Percentiles rank a stretch among this genome's conserved stretches.
These are phyloP conservation scores for Caenorhabditis afra DNA, from an alignment of 2,888 invertebrate species.

Conservation along the genomic window DNA sequence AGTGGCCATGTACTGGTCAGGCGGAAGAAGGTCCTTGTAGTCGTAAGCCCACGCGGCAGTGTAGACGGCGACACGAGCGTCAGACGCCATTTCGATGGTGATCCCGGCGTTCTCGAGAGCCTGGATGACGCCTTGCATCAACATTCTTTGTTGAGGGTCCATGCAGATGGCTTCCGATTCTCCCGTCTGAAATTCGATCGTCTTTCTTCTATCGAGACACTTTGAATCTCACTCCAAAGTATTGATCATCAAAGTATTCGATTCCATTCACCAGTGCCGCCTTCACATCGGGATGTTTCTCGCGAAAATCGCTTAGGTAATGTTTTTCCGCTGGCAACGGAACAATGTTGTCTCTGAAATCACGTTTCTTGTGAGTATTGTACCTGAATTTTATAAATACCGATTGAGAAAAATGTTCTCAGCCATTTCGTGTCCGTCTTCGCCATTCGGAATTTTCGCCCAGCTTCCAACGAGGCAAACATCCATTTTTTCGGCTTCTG, in stretches of 20 bases:
- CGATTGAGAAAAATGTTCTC: slow-evolving; percentile 56
- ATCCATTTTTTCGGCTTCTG: slow-evolving; percentile 47
- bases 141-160: slow-evolving; percentile 68
- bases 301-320: slow-evolving; percentile 57
- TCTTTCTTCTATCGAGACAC: neutral
- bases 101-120: slow-evolving; percentile 68
- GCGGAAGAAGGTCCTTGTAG: slow-evolving; percentile 64
- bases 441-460: slow-evolving; percentile 58
- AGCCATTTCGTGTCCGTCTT: slow-evolving; percentile 59
- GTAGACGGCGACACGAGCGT: slow-evolving; percentile 58
- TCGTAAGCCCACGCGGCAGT: slow-evolving; percentile 67
- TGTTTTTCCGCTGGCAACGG: slow-evolving; percentile 40
- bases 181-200: slow-evolving; percentile 51
- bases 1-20: slow-evolving; percentile 68
- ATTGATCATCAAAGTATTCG: slow-evolving; percentile 67
- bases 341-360: slow-evolving; percentile 49
- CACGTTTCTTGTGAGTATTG: neutral
- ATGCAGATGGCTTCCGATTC: slow-evolving; percentile 66
- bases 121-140: slow-evolving; percentile 64
- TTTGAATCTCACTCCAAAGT: slow-evolving; percentile 61
- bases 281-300: slow-evolving; percentile 62
- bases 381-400: neutral
- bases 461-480: slow-evolving; percentile 59
- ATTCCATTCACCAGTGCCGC: slow-evolving; percentile 64
- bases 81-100: slow-evolving; percentile 57